Percentiles rank a stretch among this genome's conserved stretches.
These are phyloP conservation scores for Paragorgia papillata DNA, from an alignment of 92 coral and sea anemone species.

Conservation along the genomic window DNA sequence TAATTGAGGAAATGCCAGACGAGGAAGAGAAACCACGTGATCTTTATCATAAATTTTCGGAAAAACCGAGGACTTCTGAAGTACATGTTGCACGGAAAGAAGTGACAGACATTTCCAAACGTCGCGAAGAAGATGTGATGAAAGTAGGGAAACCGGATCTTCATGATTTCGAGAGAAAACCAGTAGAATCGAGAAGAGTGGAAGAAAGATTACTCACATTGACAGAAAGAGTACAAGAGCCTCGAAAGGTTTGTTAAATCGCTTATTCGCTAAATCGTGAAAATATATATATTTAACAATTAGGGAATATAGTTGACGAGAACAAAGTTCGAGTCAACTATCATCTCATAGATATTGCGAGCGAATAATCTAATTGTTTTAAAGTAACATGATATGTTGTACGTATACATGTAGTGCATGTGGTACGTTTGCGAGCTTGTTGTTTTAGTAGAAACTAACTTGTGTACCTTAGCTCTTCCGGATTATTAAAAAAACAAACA, in stretches of 20 bases:
- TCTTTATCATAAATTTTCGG: neutral
- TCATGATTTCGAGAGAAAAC: conserved; percentile 12
- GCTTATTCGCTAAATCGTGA: too few relatives aligned
- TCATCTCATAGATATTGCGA: too few relatives aligned
- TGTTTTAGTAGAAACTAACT: too few relatives aligned
- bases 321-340: too few relatives aligned
- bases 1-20: conserved; percentile 15
- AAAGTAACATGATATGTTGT: too few relatives aligned
- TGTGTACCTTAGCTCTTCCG: too few relatives aligned
- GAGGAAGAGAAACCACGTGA: conserved; percentile 3
- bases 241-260: neutral
- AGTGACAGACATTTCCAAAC: neutral
- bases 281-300: too few relatives aligned
- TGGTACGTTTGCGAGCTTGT: too few relatives aligned
- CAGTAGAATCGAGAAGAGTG: neutral
- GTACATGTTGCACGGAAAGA: neutral
- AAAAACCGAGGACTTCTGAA: neutral
- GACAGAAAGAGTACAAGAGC: neutral
- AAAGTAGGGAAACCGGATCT: conserved; percentile 17
- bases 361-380: too few relatives aligned
- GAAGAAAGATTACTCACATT: conserved; percentile 20
- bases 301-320: too few relatives aligned
- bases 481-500: too few relatives aligned
- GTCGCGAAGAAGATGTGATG: neutral
- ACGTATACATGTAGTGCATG: too few relatives aligned